These are phyloP conservation scores for Bembecia ichneumoniformis DNA, from an alignment of 2,888 invertebrate species.

Conservation along the genomic window DNA sequence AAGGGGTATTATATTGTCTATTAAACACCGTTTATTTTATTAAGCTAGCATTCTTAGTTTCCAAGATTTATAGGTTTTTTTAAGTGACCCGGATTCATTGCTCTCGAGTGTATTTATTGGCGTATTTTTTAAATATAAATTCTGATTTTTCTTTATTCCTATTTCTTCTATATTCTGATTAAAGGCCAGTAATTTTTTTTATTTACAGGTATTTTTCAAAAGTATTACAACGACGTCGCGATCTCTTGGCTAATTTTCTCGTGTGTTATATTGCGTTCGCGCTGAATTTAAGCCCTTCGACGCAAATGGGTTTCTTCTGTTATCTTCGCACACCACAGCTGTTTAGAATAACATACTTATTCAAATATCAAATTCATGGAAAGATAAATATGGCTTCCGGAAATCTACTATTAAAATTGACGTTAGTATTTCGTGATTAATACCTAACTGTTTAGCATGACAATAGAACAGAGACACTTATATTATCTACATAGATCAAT, in stretches of 20 bases:
- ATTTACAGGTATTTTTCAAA: constrained; percentile 59
- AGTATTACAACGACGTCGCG: constrained; percentile 41
- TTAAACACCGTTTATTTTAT: no score
- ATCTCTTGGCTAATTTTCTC: constrained; percentile 51
- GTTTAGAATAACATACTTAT: constrained; percentile 53
- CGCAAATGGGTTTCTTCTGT: constrained; percentile 39
- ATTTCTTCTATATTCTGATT: neutral
- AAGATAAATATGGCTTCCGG: constrained; percentile 55
- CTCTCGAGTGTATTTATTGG: no score
- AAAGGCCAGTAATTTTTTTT: neutral
- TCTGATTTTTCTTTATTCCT: no score
- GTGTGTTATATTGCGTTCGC: constrained; percentile 47
- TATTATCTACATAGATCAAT: neutral
- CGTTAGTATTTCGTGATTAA: constrained; percentile 32
- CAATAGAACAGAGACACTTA: neutral
- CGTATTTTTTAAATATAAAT: no score
- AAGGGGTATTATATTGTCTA: no score
- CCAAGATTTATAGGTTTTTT: no score
- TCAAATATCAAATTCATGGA: constrained; percentile 50
- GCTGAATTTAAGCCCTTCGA: constrained; percentile 21
- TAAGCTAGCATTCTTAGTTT: no score
- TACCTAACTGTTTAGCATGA: neutral
- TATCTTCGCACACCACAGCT: constrained; percentile 54
- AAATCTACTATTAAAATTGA: constrained; percentile 54
- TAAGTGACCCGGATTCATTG: no score